Evolutionary conservation across 2,113 vertebrate genomes (phyloP).

Genomic region (Paraplagusia blochii): DNA sequence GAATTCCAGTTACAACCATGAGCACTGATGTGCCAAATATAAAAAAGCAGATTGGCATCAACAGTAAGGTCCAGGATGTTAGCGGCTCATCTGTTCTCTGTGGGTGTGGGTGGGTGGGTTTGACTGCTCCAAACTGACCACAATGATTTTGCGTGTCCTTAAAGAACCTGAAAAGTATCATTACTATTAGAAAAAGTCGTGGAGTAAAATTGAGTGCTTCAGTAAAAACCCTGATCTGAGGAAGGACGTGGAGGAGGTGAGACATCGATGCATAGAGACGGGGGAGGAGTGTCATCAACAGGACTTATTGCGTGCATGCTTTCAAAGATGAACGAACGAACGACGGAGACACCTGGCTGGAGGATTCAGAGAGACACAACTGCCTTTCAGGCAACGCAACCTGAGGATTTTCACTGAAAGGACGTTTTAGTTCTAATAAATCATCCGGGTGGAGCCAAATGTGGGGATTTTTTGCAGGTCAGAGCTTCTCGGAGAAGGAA

Average conservation of each 20-base stretch:
- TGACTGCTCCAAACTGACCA: constrained; percentile 18
- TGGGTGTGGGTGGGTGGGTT: constrained; percentile 21
- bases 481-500: constrained; percentile 17
- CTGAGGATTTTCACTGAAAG: constrained; percentile 19
- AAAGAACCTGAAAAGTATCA: not conserved
- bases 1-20: constrained; percentile 72
- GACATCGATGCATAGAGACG: not conserved
- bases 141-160: constrained; percentile 7
- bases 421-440: constrained; percentile 26
- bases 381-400: constrained; percentile 19
- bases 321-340: constrained; percentile 51
- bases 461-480: constrained; percentile 60
- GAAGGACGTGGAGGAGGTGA: not conserved
- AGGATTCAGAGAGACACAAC: constrained; percentile 22
- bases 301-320: constrained; percentile 43
- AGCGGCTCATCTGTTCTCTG: constrained; percentile 7
- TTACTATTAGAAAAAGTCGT: not conserved
- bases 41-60: constrained; percentile 15
- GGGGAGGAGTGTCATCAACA: constrained; percentile 20
- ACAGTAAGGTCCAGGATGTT: constrained; percentile 22
- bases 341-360: constrained; percentile 47
- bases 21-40: constrained; percentile 45
- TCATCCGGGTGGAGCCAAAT: constrained; percentile 18
- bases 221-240: constrained; percentile 25
- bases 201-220: not conserved